Evolutionary conservation across 2,113 vertebrate genomes (phyloP).

Genomic region (Apteryx owenii): DNA sequence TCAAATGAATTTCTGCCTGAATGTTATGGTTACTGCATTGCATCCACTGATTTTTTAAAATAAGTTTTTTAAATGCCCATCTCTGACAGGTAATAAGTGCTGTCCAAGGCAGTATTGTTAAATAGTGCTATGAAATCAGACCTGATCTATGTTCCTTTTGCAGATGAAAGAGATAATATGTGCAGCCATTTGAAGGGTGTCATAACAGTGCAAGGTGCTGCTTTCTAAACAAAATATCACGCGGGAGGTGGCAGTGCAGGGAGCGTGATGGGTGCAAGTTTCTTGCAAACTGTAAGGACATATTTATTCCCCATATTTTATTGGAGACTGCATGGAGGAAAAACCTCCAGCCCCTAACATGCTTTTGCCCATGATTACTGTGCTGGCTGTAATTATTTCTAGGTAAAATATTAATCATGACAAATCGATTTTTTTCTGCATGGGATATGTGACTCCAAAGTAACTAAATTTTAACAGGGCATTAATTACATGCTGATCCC

Average conservation of each 20-base stretch:
- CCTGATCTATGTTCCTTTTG: not conserved
- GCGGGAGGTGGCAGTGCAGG: not conserved
- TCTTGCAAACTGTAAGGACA: not conserved
- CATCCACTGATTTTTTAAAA: not conserved
- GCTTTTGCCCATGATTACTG: not conserved
- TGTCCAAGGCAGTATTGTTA: not conserved
- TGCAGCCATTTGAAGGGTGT: not conserved
- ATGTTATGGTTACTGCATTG: not conserved
- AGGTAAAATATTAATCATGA: not conserved
- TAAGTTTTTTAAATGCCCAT: not conserved
- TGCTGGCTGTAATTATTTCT: not conserved
- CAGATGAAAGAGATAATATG: not conserved
- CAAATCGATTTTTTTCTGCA: not conserved
- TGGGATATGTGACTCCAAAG: not conserved
- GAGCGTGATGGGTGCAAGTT: accelerated
- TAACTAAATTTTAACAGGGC: not conserved
- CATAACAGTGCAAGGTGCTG: not conserved
- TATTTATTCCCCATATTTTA: not conserved
- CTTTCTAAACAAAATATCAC: not conserved
- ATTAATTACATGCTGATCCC: slow-evolving; percentile 7
- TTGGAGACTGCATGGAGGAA: not conserved
- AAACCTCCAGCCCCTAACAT: not conserved
- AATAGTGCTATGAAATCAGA: not conserved
- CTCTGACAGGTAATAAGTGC: not conserved
- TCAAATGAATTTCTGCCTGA: not conserved